Percentiles rank a stretch among this genome's conserved stretches.
Evolutionary conservation across 2,113 vertebrate genomes (phyloP).

Genomic region (Haplochromis vanheusdeni): DNA sequence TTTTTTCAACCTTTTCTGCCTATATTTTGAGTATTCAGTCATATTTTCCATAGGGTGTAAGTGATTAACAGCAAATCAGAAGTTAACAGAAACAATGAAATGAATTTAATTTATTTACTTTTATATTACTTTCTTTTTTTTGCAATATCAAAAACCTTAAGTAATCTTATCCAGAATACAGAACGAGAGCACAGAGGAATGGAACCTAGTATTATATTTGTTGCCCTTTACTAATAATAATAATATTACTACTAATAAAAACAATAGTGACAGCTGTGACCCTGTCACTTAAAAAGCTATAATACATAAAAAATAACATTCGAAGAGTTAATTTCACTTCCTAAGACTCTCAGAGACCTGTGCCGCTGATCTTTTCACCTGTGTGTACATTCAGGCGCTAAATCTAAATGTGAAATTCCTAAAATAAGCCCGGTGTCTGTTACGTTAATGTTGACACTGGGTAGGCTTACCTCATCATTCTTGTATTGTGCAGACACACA

Average conservation of each 20-base stretch:
- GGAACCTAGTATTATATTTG: neutral
- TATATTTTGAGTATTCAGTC: neutral
- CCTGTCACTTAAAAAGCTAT: neutral
- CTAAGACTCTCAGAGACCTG: neutral
- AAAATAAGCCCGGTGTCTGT: neutral
- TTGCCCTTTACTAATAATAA: neutral
- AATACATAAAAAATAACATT: neutral
- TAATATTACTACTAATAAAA: rapidly evolving
- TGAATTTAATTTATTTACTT: neutral
- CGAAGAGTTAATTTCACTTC: neutral
- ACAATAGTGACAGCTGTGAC: neutral
- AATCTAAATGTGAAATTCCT: neutral
- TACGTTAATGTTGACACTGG: neutral
- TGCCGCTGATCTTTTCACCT: neutral
- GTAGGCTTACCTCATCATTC: neutral
- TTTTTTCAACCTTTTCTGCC: neutral
- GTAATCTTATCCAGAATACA: neutral
- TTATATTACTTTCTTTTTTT: neutral
- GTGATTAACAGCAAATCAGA: neutral
- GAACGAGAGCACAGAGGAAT: neutral
- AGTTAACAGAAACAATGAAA: neutral
- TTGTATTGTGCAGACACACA: neutral
- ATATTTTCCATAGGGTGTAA: neutral
- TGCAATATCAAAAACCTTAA: neutral
- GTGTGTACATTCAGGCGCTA: rapidly evolving